phyloP scores from a whole-genome alignment of 2,797 vertebrate genomes.

The Sciaenops ocellatus region DNA sequence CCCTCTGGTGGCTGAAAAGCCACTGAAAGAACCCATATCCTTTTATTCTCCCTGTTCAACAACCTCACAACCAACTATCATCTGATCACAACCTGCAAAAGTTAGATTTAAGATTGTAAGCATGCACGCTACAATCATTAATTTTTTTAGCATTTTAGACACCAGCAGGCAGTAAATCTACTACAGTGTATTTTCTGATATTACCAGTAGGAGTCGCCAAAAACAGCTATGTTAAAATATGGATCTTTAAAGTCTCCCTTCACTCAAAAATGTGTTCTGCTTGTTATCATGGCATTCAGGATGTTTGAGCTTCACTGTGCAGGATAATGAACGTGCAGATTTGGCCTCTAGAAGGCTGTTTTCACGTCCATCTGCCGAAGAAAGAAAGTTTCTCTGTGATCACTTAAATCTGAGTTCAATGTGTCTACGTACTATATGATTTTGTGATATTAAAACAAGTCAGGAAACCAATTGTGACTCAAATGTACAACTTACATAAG shows the following conservation, averaged over 20 bases:
- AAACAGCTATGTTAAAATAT: background rate
- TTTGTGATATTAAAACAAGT: background rate
- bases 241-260: background rate
- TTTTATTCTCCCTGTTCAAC: conserved; percentile 57
- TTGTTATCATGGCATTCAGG: background rate
- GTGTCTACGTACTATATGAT: background rate
- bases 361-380: background rate
- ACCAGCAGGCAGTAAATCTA: background rate
- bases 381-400: background rate
- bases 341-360: background rate
- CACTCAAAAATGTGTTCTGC: background rate
- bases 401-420: background rate
- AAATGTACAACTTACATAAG: background rate
- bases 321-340: background rate
- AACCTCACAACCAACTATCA: background rate
- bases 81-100: background rate
- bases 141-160: background rate
- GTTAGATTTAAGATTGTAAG: background rate
- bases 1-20: conserved; percentile 93
- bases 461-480: background rate
- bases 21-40: conserved; percentile 96
- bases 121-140: background rate
- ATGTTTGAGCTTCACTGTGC: conserved; percentile 5
- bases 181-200: background rate
- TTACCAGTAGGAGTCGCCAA: conserved; percentile 9